Evolutionary conservation across 2,113 vertebrate genomes (phyloP), one percentile per base, ranked within the genome.

Genomic region (Hemichromis elongatus): DNA sequence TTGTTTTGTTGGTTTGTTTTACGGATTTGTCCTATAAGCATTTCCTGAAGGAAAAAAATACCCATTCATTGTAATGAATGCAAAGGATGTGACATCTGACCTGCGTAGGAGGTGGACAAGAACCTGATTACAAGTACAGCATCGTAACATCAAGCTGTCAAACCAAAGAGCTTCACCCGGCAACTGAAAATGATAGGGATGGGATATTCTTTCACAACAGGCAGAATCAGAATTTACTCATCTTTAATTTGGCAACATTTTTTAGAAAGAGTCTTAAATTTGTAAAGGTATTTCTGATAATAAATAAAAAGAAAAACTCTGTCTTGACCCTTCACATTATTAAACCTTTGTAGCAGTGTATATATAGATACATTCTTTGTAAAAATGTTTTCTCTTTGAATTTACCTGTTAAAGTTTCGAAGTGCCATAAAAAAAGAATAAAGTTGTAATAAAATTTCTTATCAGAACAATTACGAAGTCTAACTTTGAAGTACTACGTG

Each of bases 401-500:
- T 89, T 92, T 57, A 92, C 86, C 24, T 42, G 5, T 81, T 18
- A 73, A 84, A 57, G 87, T 61, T 79, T 87, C 88, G 73, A 90
- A 91, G 57, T 59, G 30, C 78, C 80, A 83, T 73, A 75, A 84
- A 89, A 92, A 70, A 37, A 68, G 56, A 47, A 24, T 78, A 77
- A 82, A 56, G 47, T 3, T 26, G 54, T 59, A 52, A 85, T 81
- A 87, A 21, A 54, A 75, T 80, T 57, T 89, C 55, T 54, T 78
- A 45, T 61, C 45, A 66, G 35, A 75, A 12, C 59, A 63, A 77
- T 21, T 40, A 68, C 75, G 89, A 89, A 81, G 89, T 91, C 87
- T 89, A 82, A 90, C 93, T 87, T 93, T 94, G 83, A 95, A 89
- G 86, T 81, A 86, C 82, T 77, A 79, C 61, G 91, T 75, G 77